Evolutionary conservation across 2,888 invertebrate species (phyloP), one percentile per base, ranked within the genome.

Genomic region (Brachynemurus nebulosus): DNA sequence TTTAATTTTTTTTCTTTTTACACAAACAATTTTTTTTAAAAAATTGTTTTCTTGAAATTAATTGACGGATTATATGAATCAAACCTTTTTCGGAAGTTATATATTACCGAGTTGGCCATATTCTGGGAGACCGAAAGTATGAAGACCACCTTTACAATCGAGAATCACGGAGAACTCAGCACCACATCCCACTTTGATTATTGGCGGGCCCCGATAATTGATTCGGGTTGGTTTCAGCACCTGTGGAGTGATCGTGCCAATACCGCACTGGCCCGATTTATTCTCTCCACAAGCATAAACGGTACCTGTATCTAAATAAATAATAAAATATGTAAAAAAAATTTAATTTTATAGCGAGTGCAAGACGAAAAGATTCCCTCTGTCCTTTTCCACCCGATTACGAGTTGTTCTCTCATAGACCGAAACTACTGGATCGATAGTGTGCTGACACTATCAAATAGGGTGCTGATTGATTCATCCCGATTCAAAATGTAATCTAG

Each of bases 251-350:
- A 69, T 64, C 55, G 70, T 83, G 4, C 91, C 91, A 39, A 90
- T 71, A 8, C 95, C 93, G 61, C 91, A 89, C 60, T 95, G 93
- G 0, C 91, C 92, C 54, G 84, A 80, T 61, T 86, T 86, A 66
- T 93, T 95, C 57, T 91, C 91, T 4, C 93, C 95, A 56, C 86
- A 86, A 1, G 82, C 83, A 59, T 84, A 92, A 4, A 92, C 91
- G 8, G 79, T 76, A 27, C 93, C 93, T 4, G 82, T 78, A 59
- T 88, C 83, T 78, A 58, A 38, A 44, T 45, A 44, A 37, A 45
- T 25, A 47, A 27, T 42, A 21, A 18, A 23, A n/a, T n/a, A n/a
- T n/a, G n/a, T n/a, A n/a, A n/a, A n/a, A n/a, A n/a, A n/a, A n/a
- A 2, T 45, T 6, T 48, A n/a, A n/a, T n/a, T n/a, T n/a, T n/a